Percentiles rank a stretch among this genome's conserved stretches.
phyloP scores from a whole-genome alignment of 2,113 vertebrate genomes.

The Dolichallabes microphthalmus region DNA sequence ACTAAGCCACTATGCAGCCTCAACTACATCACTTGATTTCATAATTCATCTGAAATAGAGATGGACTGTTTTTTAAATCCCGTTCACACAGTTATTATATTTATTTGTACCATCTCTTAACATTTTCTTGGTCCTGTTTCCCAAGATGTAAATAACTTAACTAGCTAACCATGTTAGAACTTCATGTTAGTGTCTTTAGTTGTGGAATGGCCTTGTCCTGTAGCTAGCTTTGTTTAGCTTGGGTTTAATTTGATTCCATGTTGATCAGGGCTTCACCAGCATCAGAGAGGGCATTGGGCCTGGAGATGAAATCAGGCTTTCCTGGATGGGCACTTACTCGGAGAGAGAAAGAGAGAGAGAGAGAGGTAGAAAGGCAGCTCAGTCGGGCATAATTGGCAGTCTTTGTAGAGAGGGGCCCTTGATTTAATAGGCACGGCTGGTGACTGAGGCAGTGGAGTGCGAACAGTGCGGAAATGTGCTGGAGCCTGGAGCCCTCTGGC shows the following conservation, averaged over 20 bases:
- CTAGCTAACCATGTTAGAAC: not conserved
- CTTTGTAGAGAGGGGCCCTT: conserved; percentile 70
- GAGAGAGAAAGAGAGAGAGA: conserved; percentile 60
- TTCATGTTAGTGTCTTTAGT: not conserved
- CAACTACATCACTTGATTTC: not conserved
- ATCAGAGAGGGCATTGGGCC: conserved; percentile 63
- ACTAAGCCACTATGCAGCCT: too few relatives aligned
- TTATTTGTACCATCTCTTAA: not conserved
- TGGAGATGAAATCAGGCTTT: conserved; percentile 63
- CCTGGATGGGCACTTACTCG: conserved; percentile 64
- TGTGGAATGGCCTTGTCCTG: not conserved
- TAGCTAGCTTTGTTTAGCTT: not conserved
- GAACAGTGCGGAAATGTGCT: conserved; percentile 74
- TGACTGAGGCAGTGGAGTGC: conserved; percentile 69
- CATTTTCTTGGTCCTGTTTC: not conserved
- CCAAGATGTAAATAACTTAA: not conserved
- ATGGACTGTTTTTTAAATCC: not conserved
- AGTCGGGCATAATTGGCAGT: conserved; percentile 68
- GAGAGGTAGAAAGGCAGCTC: conserved; percentile 63
- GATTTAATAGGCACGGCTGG: conserved; percentile 72
- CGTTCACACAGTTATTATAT: not conserved
- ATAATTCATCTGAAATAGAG: not conserved
- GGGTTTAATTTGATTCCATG: conserved; percentile 45
- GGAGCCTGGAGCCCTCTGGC: conserved; percentile 60
- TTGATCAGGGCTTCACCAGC: conserved; percentile 60